These are phyloP conservation scores for Carcinoscorpius rotundicauda DNA, from an alignment of 1,140 invertebrate genomes.

Conservation along the genomic window DNA sequence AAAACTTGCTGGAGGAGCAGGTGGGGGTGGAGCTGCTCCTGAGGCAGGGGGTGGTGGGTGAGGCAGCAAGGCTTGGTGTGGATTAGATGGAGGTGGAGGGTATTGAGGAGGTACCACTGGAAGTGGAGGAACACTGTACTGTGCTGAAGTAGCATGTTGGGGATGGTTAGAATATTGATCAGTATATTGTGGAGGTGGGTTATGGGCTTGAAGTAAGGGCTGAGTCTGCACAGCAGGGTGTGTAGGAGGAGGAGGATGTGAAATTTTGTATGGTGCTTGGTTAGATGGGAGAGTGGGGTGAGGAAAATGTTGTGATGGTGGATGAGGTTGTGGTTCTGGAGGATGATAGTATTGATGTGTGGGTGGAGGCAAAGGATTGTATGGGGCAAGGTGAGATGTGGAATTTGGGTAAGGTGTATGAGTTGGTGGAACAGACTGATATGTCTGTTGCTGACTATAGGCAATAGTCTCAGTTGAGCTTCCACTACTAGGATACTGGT, in stretches of 20 bases:
- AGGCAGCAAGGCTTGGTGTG: background rate
- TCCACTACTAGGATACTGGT: background rate
- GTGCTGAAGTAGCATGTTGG: too few species aligned
- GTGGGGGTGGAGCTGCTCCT: slow-evolving; percentile 2
- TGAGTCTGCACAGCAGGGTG: slow-evolving; percentile 5
- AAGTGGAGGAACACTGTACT: background rate
- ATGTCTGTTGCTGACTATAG: background rate
- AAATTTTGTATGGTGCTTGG: too few species aligned
- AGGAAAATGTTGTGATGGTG: slow-evolving; percentile 9
- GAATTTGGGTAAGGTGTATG: background rate
- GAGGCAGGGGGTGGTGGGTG: background rate
- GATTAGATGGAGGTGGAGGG: slow-evolving; percentile 8
- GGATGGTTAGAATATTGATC: too few species aligned
- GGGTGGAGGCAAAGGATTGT: background rate
- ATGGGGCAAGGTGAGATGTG: background rate
- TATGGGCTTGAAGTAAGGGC: too few species aligned
- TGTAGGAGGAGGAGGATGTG: slow-evolving; percentile 2
- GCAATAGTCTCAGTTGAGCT: background rate
- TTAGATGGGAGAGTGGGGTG: background rate
- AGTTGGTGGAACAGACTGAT: background rate
- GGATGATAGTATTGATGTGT: background rate
- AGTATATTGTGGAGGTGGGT: too few species aligned
- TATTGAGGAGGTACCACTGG: slow-evolving; percentile 6
- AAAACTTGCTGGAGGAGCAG: background rate
- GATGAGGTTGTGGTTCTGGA: slow-evolving; percentile 3